Evolutionary conservation across 2,113 vertebrate genomes (phyloP).

Genomic region (Amphiprion ocellaris): DNA sequence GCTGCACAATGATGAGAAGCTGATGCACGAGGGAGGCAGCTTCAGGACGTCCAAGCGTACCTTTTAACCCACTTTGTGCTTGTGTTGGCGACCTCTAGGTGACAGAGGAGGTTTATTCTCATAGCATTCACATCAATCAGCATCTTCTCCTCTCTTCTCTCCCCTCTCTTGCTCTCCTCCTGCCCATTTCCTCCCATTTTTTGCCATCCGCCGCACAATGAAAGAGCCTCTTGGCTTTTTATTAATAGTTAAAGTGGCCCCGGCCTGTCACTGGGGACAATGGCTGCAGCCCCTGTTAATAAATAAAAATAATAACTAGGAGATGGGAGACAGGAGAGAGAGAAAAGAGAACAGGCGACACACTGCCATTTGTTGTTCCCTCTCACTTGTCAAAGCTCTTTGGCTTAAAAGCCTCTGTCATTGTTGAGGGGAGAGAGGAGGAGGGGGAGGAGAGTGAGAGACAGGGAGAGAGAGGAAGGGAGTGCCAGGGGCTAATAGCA

Average conservation of each 20-base stretch:
- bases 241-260: conserved; percentile 94
- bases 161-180: conserved; percentile 10
- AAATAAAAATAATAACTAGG: conserved; percentile 92
- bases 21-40: neutral
- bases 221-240: conserved; percentile 85
- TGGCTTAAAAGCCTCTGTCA: conserved; percentile 92
- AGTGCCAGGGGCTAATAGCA: conserved; percentile 86
- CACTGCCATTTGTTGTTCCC: conserved; percentile 91
- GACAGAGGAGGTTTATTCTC: conserved; percentile 49
- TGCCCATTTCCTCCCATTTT: conserved; percentile 36
- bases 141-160: conserved; percentile 24
- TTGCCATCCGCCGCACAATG: conserved; percentile 73
- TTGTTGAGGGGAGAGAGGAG: conserved; percentile 82
- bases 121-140: conserved; percentile 57
- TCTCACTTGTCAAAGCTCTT: conserved; percentile 93
- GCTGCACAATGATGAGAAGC: conserved; percentile 10
- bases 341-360: conserved; percentile 86
- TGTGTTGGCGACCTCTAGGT: conserved; percentile 5
- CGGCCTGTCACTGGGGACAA: conserved; percentile 89
- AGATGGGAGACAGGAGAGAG: conserved; percentile 82
- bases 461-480: conserved; percentile 41
- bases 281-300: conserved; percentile 89
- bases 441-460: conserved; percentile 54
- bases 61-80: conserved; percentile 1
- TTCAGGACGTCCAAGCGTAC: neutral